These are phyloP conservation scores for Nylanderia fulva DNA, from an alignment of 1,140 invertebrate genomes.

Conservation along the genomic window DNA sequence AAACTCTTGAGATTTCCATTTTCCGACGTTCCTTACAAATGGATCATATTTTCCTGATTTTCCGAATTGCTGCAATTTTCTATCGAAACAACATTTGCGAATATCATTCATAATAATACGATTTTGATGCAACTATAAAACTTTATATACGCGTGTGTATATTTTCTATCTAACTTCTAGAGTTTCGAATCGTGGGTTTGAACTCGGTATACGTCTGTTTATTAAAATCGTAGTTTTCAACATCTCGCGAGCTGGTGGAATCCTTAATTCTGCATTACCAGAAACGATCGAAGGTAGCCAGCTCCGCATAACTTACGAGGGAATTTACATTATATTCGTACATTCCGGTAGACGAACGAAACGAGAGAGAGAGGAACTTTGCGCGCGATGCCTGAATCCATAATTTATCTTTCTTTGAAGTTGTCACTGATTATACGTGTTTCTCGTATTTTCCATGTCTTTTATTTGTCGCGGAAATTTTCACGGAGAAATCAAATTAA, in stretches of 20 bases:
- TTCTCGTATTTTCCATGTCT: background rate
- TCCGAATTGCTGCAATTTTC: background rate
- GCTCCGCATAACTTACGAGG: slow-evolving; percentile 34
- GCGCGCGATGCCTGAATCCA: slow-evolving; percentile 37
- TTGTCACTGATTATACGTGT: background rate
- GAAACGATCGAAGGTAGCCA: slow-evolving; percentile 22
- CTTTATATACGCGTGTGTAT: background rate
- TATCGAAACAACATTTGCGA: background rate
- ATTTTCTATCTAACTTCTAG: background rate
- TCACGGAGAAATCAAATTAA: background rate
- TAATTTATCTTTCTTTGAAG: slow-evolving; percentile 16
- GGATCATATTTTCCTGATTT: background rate
- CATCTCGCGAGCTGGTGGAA: slow-evolving; percentile 19
- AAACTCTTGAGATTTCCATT: background rate
- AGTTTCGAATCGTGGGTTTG: background rate
- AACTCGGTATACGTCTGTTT: background rate
- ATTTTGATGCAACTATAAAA: background rate
- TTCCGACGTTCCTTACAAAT: background rate
- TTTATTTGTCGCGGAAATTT: background rate
- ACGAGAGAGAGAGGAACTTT: background rate
- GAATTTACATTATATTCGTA: slow-evolving; percentile 52
- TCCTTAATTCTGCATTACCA: slow-evolving; percentile 38
- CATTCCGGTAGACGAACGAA: slow-evolving; percentile 22
- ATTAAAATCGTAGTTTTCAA: slow-evolving; percentile 44
- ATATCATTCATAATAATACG: background rate